Conservation (phyloP, 2,888 invertebrate species). For the Perizoma flavofasciatum region DNA sequence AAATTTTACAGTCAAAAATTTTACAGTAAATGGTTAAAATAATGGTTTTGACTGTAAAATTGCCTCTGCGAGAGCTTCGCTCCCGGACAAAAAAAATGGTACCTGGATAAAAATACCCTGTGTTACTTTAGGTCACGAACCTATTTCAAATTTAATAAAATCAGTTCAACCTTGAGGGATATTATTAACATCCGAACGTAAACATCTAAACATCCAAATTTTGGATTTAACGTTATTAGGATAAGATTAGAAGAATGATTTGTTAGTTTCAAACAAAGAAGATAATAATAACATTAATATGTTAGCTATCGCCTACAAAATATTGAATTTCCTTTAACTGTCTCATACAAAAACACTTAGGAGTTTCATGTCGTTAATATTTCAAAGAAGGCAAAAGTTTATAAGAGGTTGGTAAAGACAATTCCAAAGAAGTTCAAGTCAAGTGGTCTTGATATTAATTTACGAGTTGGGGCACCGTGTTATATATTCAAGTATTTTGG, state of each 20-base stretch:
- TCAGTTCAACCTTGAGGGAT: too few species aligned
- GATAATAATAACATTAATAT: background rate
- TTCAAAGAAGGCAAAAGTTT: conserved; percentile 26
- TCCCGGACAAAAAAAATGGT: too few species aligned
- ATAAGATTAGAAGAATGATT: too few species aligned
- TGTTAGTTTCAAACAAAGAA: too few species aligned
- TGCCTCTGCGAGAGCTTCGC: too few species aligned
- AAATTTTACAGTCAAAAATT: too few species aligned
- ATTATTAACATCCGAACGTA: background rate
- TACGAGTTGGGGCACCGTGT: conserved; percentile 31
- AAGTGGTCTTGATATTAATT: conserved; percentile 33
- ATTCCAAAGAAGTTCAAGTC: conserved; percentile 28
- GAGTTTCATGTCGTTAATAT: conserved; percentile 16
- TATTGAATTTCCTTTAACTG: conserved; percentile 6
- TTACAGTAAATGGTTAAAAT: too few species aligned
- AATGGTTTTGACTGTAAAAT: too few species aligned
- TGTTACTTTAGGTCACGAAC: too few species aligned
- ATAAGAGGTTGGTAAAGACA: conserved; percentile 7
- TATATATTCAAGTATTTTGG: conserved; percentile 40
- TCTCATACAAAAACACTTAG: conserved; percentile 15
- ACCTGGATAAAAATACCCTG: too few species aligned
- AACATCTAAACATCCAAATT: background rate
- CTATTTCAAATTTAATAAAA: too few species aligned
- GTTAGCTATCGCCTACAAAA: background rate
- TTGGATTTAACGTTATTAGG: too few species aligned